Evolutionary conservation across 2,888 invertebrate species (phyloP), one percentile per base, ranked within the genome.

Genomic region (Zygogramma bicolorata): DNA sequence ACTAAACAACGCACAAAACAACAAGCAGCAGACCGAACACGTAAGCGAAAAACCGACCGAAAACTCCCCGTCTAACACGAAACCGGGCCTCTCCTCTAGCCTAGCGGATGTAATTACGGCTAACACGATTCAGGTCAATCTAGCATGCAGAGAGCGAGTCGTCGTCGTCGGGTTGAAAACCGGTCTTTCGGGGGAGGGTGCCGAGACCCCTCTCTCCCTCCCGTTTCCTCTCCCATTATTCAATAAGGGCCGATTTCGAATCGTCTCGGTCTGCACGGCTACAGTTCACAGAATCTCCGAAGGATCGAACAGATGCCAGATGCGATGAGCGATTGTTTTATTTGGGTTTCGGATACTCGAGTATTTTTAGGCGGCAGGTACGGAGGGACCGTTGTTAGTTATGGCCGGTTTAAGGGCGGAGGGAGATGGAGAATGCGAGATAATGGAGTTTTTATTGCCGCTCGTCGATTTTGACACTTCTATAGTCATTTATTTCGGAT

Each of bases 81-180:
- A 34, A n/a, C n/a, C n/a, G 13, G 13, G 13, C 8, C 34, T 68
- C 63, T 40, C 15, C 49, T 70, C 69, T 71, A 20, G 65, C 69
- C 74, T 75, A 75, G 71, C 71, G 74, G 74, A 75, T 75, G 75
- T 72, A 75, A 75, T 75, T 75, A 75, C 62, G 61, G 70, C 69
- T 63, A 67, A 71, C 65, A 69, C 46, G 62, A 75, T 70, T 70
- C 75, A 67, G 74, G 74, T 72, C 75, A 70, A 70, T 70, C 70
- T 71, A 40, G 61, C 53, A 18, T 22, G 65, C 60, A 46, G 46
- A 59, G 66, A 58, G 42, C 49, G 20, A 58, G 57, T 22, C 57
- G 57, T 42, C 42, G 42, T n/a, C 46, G 8, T 22, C 25, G 25
- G 22, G 22, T n/a, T 27, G 22, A 6, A 53, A 53, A 27, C 53